A percentile compares a stretch with the other conserved stretches of the same genome.
These are phyloP conservation scores for Engystomops pustulosus DNA, from an alignment of 2,113 vertebrate species.

Conservation along the genomic window DNA sequence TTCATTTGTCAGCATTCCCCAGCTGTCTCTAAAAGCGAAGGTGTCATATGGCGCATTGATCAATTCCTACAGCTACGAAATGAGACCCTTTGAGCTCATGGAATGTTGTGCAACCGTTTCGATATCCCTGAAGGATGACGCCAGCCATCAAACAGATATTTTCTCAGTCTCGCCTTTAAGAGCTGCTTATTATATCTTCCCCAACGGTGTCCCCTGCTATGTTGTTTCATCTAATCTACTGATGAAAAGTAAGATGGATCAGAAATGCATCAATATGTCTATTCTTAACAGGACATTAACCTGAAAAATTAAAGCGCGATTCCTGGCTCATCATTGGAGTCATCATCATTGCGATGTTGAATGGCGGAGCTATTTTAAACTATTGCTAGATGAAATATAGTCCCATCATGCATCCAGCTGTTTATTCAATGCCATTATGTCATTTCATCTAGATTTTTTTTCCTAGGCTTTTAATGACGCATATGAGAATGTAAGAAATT, in stretches of 20 bases:
- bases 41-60: constrained; percentile 41
- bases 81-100: constrained; percentile 20
- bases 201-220: background rate
- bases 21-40: constrained; percentile 41
- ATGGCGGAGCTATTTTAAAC: background rate
- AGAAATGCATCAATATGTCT: background rate
- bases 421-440: too few relatives aligned
- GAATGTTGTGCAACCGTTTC: background rate
- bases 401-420: background rate
- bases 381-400: too few relatives aligned
- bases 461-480: too few relatives aligned
- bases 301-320: background rate
- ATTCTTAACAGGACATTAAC: background rate
- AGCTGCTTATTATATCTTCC: background rate
- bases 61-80: constrained; percentile 19
- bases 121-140: background rate
- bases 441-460: too few relatives aligned
- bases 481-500: too few relatives aligned
- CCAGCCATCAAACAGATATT: background rate
- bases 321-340: background rate
- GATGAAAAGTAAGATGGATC: background rate
- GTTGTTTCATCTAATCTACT: background rate
- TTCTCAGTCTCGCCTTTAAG: background rate
- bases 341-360: too few relatives aligned
- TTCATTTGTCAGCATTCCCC: constrained; percentile 32